Evolutionary conservation across 2,888 invertebrate genomes (phyloP).

Genomic region (Lepeophtheirus nordmannii): DNA sequence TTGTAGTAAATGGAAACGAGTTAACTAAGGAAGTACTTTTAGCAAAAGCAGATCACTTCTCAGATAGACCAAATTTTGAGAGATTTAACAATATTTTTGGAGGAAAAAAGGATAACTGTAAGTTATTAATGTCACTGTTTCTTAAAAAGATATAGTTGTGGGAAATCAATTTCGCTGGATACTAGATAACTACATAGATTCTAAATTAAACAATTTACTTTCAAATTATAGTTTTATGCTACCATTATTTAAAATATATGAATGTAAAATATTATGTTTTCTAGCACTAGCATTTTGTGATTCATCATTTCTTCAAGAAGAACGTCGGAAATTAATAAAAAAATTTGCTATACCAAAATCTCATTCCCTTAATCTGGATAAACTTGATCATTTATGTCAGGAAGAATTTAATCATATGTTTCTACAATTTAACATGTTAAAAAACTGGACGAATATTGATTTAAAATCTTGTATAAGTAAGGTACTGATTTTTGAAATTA

Average conservation of each 20-base stretch:
- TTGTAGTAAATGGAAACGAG: constrained; percentile 27
- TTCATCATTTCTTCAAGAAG: constrained; percentile 32
- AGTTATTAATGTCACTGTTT: constrained; percentile 22
- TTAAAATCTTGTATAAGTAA: no score
- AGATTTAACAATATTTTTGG: constrained; percentile 66
- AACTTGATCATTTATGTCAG: constrained; percentile 49
- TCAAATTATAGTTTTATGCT: background rate
- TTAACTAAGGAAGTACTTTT: constrained; percentile 28
- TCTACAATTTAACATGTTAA: constrained; percentile 25
- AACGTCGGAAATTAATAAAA: constrained; percentile 35
- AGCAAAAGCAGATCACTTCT: constrained; percentile 54
- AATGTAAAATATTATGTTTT: constrained; percentile 26
- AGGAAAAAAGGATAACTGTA: constrained; percentile 36
- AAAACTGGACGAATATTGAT: no score
- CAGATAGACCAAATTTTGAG: constrained; percentile 62
- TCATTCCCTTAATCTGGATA: constrained; percentile 51
- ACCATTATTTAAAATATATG: background rate
- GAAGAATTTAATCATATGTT: constrained; percentile 39
- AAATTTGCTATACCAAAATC: constrained; percentile 53
- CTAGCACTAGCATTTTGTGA: constrained; percentile 34
- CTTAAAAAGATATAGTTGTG: no score
- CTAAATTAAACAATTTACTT: no score
- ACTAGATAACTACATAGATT: no score
- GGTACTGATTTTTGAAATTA: no score
- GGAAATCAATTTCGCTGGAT: no score